phyloP scores from a whole-genome alignment of 2,113 vertebrate genomes.

The Bothrops jararaca region DNA sequence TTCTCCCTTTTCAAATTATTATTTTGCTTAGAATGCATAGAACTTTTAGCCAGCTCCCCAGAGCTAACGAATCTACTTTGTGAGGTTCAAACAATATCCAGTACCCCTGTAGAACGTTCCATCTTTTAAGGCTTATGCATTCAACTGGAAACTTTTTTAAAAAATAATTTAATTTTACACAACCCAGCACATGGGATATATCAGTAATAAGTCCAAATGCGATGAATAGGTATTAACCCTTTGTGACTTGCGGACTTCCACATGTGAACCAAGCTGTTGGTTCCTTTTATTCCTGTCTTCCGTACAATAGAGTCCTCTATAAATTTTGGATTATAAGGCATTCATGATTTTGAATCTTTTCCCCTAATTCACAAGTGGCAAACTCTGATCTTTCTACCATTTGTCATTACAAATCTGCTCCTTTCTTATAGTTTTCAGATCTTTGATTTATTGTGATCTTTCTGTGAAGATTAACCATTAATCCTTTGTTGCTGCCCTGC shows the following conservation, averaged over 20 bases:
- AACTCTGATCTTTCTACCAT: neutral
- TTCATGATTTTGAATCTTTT: neutral
- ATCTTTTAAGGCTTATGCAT: neutral
- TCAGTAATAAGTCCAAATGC: neutral
- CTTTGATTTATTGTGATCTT: neutral
- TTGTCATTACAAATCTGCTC: neutral
- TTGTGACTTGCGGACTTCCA: neutral
- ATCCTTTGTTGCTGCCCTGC: neutral
- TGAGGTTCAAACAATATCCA: neutral
- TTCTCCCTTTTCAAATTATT: neutral
- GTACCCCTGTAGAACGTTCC: neutral
- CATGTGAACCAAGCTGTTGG: neutral
- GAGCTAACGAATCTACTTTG: neutral
- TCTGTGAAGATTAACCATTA: neutral
- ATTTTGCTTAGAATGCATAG: neutral
- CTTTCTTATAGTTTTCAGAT: slow-evolving; percentile 3
- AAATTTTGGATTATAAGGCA: neutral
- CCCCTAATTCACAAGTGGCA: neutral
- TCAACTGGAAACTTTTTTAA: neutral
- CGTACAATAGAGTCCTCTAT: neutral
- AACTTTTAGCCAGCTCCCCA: neutral
- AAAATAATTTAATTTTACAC: neutral
- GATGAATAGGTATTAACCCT: neutral
- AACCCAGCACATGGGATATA: neutral
- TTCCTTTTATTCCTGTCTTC: neutral